Evolutionary conservation across 2,797 vertebrate species (phyloP).

Genomic region (Alca torda): DNA sequence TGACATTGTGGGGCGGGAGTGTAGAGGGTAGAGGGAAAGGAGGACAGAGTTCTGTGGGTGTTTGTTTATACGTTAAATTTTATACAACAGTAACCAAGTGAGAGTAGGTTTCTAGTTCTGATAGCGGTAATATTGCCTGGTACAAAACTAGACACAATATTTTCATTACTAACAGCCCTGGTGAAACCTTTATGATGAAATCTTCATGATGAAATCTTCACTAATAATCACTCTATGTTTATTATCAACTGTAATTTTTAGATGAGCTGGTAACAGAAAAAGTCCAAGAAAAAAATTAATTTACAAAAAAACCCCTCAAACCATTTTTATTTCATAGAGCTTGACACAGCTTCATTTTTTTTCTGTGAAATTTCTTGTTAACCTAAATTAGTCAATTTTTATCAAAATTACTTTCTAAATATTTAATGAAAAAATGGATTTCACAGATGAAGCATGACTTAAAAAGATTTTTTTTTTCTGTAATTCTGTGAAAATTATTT

Average conservation of each 20-base stretch:
- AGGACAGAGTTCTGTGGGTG: neutral
- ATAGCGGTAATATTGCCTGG: neutral
- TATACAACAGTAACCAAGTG: neutral
- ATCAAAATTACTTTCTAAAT: neutral
- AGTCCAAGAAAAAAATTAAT: neutral
- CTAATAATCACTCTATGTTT: neutral
- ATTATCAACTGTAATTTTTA: neutral
- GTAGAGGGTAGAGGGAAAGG: neutral
- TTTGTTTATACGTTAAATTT: neutral
- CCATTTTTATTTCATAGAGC: neutral
- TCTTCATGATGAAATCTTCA: neutral
- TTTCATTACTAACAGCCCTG: neutral
- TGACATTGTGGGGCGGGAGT: neutral
- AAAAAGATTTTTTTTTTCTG: neutral
- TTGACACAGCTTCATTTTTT: neutral
- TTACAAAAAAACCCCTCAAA: neutral
- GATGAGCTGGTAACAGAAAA: neutral
- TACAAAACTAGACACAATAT: neutral
- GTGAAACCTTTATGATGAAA: neutral
- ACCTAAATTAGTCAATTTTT: neutral
- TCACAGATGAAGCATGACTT: neutral
- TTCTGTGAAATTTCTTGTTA: neutral
- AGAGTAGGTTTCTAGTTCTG: neutral
- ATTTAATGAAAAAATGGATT: neutral
- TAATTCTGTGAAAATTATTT: neutral